A percentile compares a stretch with the other conserved stretches of the same genome.
phyloP scores from a whole-genome alignment of 1,140 invertebrate genomes.

The Drosophila subpulchrella region DNA sequence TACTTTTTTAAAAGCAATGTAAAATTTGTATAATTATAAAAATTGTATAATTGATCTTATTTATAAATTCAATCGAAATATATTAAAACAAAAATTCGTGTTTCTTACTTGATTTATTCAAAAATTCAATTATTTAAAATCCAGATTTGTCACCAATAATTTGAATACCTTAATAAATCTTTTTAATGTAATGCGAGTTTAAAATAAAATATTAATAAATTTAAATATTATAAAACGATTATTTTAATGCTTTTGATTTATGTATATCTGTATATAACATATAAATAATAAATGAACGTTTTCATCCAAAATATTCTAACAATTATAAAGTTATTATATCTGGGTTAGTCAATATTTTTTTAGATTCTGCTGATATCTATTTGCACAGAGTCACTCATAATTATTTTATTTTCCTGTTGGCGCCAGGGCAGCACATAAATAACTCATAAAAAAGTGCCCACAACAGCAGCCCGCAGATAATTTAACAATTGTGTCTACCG shows the following conservation, averaged over 20 bases:
- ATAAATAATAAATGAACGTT: too few species aligned
- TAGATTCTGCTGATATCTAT: neutral
- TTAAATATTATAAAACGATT: neutral
- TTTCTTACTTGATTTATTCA: neutral
- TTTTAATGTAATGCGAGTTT: neutral
- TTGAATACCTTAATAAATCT: neutral
- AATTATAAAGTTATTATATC: neutral
- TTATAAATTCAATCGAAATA: neutral
- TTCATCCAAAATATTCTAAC: neutral
- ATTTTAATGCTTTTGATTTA: neutral
- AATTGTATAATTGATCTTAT: neutral
- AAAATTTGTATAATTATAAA: too few species aligned
- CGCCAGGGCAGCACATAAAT: conserved; percentile 38
- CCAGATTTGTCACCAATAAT: neutral
- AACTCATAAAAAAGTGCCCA: conserved; percentile 42
- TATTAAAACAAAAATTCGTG: neutral
- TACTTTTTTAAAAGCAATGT: too few species aligned
- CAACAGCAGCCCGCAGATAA: conserved; percentile 41
- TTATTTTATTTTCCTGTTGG: conserved; percentile 30
- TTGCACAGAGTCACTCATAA: neutral
- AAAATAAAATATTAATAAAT: neutral
- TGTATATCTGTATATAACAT: too few species aligned
- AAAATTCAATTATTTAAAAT: neutral
- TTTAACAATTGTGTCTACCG: conserved; percentile 34
- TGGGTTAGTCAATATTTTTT: neutral